Base-by-base conservation (phyloP, 2,888 invertebrate genomes). In the Melikaiella ostensackeni region DNA sequence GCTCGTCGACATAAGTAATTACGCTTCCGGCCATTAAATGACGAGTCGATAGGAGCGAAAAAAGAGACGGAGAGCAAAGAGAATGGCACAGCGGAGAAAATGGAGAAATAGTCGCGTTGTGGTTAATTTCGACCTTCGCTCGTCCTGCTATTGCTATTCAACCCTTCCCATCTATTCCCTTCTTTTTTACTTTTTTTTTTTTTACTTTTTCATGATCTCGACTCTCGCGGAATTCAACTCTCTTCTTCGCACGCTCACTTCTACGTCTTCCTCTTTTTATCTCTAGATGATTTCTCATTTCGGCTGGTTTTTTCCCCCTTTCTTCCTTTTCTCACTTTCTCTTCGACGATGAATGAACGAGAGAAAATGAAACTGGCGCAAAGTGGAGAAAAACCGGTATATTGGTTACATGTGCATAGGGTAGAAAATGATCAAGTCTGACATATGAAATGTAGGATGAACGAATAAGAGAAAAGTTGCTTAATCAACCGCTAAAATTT, bases 11-110 rank as follows among this genome's bases (percentile, higher is more conserved):
- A 86, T 86, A 87, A 87, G 86, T 88, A 88, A 90, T 88, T 88
- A 87, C 84, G 85, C 86, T 87, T 87, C 87, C 86, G 87, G 86
- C 88, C 85, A 86, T 88, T 87, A 85, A 88, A 87, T 74, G 55
- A 74, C 55, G 55, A 74, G 55, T 57, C 59, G 74, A 57, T 57
- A 57, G 74, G 61, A 70, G 66, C 55, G 21, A 50, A 64, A 61
- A 66, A 66, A 66, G 64, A 21, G 55, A 19, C 27, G 27, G 24
- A 59, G 76, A 16, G 70, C 21, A 66, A 42, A 50, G 74, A 64
- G 57, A 55, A 66, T 21, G 61, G 33, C 33, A 57, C 61, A 46
- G 27, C 61, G 64, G 61, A 75, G 75, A 77, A 75, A 80, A 82
- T 78, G 78, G 80, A 78, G 77, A 81, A 84, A 81, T 76, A 80